Conservation (phyloP, 1,140 invertebrate genomes). For the Tetragnatha versicolor region DNA sequence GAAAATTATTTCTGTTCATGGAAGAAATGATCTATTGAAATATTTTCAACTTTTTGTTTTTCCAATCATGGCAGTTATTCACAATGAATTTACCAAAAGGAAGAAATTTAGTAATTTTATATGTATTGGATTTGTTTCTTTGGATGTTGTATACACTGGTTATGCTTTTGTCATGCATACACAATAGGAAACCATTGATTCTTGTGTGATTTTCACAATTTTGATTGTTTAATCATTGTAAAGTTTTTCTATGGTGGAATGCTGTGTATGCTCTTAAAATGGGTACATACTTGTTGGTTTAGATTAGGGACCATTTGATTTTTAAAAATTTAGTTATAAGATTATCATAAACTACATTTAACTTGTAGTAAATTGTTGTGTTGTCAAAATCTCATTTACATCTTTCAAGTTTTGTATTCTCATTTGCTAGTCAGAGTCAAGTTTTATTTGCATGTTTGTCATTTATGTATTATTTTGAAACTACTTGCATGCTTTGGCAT, state of each 20-base stretch:
- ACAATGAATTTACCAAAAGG: no score
- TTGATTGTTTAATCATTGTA: not conserved
- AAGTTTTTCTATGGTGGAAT: not conserved
- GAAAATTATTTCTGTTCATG: no score
- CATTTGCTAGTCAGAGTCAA: slow-evolving; percentile 45
- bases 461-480: not conserved
- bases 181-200: not conserved
- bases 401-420: slow-evolving; percentile 14
- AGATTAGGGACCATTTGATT: slow-evolving; percentile 9
- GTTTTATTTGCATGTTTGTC: slow-evolving; percentile 25
- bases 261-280: not conserved
- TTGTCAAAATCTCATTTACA: slow-evolving; percentile 25
- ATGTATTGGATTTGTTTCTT: no score
- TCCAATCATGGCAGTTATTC: no score
- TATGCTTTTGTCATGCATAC: not conserved
- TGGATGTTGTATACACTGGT: not conserved
- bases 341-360: not conserved
- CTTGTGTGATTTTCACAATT: not conserved
- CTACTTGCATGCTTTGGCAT: no score
- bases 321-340: not conserved
- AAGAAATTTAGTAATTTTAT: no score
- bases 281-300: not conserved
- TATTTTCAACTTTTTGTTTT: no score
- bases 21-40: no score
- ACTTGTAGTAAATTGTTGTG: slow-evolving; percentile 13